Conservation (phyloP, 2,113 vertebrate genomes). For the Pygoscelis antarcticus region DNA sequence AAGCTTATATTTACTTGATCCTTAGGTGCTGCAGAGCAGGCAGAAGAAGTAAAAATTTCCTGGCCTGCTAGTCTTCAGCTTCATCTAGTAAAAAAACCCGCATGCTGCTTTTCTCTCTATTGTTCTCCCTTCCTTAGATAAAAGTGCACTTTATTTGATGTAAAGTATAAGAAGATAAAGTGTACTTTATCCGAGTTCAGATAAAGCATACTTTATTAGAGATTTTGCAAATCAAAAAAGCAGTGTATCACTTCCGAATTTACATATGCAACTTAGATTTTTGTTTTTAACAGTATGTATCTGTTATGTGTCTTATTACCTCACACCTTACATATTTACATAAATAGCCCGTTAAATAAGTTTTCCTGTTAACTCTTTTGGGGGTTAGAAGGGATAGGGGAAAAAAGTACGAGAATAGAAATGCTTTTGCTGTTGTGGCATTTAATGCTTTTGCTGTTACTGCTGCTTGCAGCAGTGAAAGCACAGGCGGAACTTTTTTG, state of each 20-base stretch:
- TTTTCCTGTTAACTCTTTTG: background rate
- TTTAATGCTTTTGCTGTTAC: background rate
- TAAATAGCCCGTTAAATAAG: background rate
- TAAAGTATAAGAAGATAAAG: background rate
- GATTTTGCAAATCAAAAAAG: background rate
- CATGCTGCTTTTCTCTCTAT: background rate
- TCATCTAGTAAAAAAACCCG: background rate
- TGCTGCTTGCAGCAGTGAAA: background rate
- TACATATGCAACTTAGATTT: background rate
- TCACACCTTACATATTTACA: background rate
- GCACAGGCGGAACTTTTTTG: background rate
- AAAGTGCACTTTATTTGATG: background rate
- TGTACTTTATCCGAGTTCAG: background rate
- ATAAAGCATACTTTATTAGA: background rate
- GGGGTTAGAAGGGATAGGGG: background rate
- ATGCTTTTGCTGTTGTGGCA: background rate
- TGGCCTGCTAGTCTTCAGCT: background rate
- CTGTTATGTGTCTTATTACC: background rate
- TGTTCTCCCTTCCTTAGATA: background rate
- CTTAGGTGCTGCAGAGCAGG: background rate
- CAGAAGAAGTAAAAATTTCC: background rate
- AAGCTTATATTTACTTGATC: background rate
- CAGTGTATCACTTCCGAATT: background rate
- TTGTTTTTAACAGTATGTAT: background rate
- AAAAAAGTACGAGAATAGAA: background rate